These are phyloP conservation scores for Phenganax stokvisi DNA, from an alignment of 92 coral and sea anemone species.

Conservation along the genomic window DNA sequence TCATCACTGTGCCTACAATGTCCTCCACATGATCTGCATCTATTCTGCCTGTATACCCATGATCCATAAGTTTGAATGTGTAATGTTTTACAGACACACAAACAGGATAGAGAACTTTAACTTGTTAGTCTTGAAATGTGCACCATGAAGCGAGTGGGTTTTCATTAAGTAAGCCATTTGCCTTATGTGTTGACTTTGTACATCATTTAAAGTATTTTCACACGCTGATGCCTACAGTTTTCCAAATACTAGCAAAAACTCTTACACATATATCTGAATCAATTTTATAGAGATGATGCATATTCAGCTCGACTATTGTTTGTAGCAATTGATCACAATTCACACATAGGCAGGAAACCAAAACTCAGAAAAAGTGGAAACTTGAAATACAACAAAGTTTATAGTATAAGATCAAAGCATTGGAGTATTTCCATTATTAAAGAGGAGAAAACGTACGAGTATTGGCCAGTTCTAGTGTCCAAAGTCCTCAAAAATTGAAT, in stretches of 20 bases:
- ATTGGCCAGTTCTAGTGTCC: conserved; percentile 3
- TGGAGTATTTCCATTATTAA: background rate
- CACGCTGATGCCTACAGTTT: background rate
- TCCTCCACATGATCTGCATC: conserved; percentile 40
- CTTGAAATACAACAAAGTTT: conserved; percentile 8
- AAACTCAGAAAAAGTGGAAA: conserved; percentile 11
- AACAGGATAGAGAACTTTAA: conserved; percentile 49
- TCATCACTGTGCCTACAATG: conserved; percentile 54
- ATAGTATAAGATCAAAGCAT: conserved; percentile 27
- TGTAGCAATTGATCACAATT: conserved; percentile 37
- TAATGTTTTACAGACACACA: conserved; percentile 36
- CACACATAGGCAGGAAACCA: conserved; percentile 19
- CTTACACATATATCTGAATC: background rate
- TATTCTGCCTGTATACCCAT: conserved; percentile 62
- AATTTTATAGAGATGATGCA: conserved; percentile 13
- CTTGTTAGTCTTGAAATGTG: conserved; percentile 46
- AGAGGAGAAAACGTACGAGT: conserved; percentile 23
- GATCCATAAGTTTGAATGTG: conserved; percentile 36
- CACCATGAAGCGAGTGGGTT: conserved; percentile 39
- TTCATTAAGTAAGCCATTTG: conserved; percentile 25
- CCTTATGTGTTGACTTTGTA: conserved; percentile 5
- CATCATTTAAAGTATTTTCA: conserved; percentile 3
- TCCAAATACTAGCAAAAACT: conserved; percentile 6
- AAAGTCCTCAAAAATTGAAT: conserved; percentile 11
- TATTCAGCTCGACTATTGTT: conserved; percentile 18